Conservation (phyloP, 2,113 vertebrate genomes). For the Capra hircus region DNA sequence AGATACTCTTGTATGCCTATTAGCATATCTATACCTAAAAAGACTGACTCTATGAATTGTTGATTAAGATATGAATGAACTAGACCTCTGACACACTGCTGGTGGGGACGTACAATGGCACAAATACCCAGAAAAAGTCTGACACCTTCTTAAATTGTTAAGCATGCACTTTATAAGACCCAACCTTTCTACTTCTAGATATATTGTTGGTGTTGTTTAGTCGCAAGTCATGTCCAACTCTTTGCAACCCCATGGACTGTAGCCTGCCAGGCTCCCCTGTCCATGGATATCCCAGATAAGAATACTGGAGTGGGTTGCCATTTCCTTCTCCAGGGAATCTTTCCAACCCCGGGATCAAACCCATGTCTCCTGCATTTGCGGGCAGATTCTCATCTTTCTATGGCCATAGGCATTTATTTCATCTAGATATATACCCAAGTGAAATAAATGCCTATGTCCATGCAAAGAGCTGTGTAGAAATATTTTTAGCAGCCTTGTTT, state of each 20-base stretch:
- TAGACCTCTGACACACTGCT: background rate
- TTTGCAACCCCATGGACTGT: background rate
- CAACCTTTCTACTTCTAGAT: background rate
- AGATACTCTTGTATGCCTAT: background rate
- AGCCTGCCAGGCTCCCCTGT: background rate
- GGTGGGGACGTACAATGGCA: background rate
- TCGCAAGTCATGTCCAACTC: background rate
- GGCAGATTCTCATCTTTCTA: background rate
- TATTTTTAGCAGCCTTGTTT: background rate
- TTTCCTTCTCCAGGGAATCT: background rate
- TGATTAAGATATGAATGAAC: background rate
- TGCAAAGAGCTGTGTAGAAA: background rate
- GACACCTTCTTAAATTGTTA: background rate
- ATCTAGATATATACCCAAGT: background rate
- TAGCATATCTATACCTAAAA: background rate
- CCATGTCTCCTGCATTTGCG: accelerated
- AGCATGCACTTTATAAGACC: background rate
- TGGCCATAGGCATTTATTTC: background rate
- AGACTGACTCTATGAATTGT: background rate
- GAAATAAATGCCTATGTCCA: background rate
- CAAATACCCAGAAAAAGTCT: background rate
- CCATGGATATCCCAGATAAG: background rate
- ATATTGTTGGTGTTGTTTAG: background rate
- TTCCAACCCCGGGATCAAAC: background rate
- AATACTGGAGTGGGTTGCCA: background rate